Base-by-base conservation (phyloP, 53 echinoderm and acorn worm species). In the Holothuria scabra region DNA sequence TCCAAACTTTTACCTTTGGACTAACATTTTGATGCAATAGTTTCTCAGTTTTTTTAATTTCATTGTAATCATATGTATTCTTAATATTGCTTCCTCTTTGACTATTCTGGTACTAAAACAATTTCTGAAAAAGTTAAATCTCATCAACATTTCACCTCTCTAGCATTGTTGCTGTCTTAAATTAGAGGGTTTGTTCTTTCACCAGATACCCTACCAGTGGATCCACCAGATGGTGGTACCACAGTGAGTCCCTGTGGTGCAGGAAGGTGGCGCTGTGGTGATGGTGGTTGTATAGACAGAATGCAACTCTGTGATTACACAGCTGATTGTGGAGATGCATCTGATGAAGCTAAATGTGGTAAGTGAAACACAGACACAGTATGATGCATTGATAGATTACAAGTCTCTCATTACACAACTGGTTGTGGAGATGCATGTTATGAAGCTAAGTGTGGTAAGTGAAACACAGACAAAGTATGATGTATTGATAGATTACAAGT, bases 271-370 rank as follows among this genome's bases (percentile, higher is more conserved):
- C 90, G 88, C 83, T 95, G 95, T 62, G 83, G 80, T 3, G 86
- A 88, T 35, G 86, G 81, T 22, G 92, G 41, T 8, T 41, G 95
- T 66, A 90, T 89, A 37, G 88, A 88, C 49, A 25, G 79, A 30
- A 82, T 76, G 21, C 85, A 91, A 38, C 67, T 60, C 46, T 95
- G 95, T 74, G 88, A 92, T 85, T 95, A 91, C 87, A 85, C 65
- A 32, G 16, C 61, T 0, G 89, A 94, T 59, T 94, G 94, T 60
- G 35, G 71, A 0, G 88, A 85, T 76, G 88, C 59, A 21, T 87
- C 83, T 12, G 95, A 95, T 67, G 95, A 95, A 67, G 83, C 80
- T 64, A 76, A 72, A 12, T 95, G 95, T 56, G 95, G 95, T 95
- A 84, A 67, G 82, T 41, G 41, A 41, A 41, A 41, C 6, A 41